phyloP scores from a whole-genome alignment of 2,113 vertebrate genomes.

The Caracal caracal region DNA sequence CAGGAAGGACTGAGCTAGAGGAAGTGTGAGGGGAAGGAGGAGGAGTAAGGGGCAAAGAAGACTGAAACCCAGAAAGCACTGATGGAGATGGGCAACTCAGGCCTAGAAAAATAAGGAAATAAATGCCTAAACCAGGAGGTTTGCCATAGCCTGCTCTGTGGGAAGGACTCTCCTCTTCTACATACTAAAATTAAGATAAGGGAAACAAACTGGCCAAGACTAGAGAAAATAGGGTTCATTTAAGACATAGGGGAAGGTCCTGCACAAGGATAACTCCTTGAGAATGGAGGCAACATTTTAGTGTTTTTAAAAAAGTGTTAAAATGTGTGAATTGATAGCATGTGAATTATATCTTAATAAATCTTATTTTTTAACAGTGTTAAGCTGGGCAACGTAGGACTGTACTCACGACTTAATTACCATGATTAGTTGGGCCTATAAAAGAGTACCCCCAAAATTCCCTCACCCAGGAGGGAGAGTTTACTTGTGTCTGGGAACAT shows the following conservation, averaged over 20 bases:
- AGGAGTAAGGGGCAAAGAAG: background rate
- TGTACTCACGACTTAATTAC: background rate
- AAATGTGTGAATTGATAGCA: background rate
- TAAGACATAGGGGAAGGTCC: background rate
- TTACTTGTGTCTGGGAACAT: background rate
- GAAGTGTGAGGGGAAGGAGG: background rate
- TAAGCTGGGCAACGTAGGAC: background rate
- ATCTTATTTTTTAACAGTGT: background rate
- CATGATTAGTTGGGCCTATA: background rate
- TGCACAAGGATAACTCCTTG: background rate
- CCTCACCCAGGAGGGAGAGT: background rate
- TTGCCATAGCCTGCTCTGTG: background rate
- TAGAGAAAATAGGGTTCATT: background rate
- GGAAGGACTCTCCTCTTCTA: background rate
- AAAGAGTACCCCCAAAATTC: background rate
- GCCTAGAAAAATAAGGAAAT: background rate
- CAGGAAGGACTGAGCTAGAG: conserved; percentile 50
- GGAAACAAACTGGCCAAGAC: background rate
- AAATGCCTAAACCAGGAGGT: background rate
- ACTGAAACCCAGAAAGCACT: conserved; percentile 50
- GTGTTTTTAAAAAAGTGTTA: conserved; percentile 2
- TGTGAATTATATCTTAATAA: background rate
- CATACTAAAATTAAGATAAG: background rate
- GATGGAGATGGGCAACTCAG: background rate
- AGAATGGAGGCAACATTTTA: background rate